Base-by-base conservation (phyloP, 2,113 vertebrate genomes). In the Sander lucioperca region DNA sequence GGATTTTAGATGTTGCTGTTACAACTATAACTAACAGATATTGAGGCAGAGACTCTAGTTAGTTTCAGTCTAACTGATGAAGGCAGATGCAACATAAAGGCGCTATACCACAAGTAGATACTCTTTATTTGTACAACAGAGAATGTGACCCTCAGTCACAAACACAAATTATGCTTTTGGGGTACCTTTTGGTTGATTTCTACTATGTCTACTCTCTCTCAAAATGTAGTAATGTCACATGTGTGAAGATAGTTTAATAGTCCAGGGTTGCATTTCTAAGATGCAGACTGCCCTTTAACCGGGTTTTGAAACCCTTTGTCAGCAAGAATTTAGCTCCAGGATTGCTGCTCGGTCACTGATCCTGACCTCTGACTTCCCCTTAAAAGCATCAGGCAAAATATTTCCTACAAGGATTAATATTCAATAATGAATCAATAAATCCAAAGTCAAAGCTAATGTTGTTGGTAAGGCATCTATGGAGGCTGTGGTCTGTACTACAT, bases 251-350 rank as follows among this genome's bases (percentile, higher is more conserved):
- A 25, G 18, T 54, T 53, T 3, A 65, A 21, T 27, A 21, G 0
- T 16, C 12, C 14, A 56, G 21, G 9, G 51, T 64, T 75, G 18
- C 0, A 36, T 39, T 51, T 0, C 45, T 72, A 67, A 57, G 48
- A 51, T 4, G 15, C 1, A 51, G 30, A 47, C 11, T 73, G 36
- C 5, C 25, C 36, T 80, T 65, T 74, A 57, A 27, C 11, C 50
- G 21, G 30, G 62, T n/a, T 71, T 78, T 43, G 10, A 56, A 59
- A 7, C 10, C 8, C 5, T 3, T 19, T 45, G 36, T 70, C 73
- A 69, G 47, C 51, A 83, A n/a, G 12, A 57, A 47, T 76, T 30
- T 64, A 61, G 16, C 58, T 48, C n/a, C 8, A 16, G 14, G 43
- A 18, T 74, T 56, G 1, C 57, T 33, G 21, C 30, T 45, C 27